phyloP scores from a whole-genome alignment of 1,140 invertebrate species.

The Cydia amplana region DNA sequence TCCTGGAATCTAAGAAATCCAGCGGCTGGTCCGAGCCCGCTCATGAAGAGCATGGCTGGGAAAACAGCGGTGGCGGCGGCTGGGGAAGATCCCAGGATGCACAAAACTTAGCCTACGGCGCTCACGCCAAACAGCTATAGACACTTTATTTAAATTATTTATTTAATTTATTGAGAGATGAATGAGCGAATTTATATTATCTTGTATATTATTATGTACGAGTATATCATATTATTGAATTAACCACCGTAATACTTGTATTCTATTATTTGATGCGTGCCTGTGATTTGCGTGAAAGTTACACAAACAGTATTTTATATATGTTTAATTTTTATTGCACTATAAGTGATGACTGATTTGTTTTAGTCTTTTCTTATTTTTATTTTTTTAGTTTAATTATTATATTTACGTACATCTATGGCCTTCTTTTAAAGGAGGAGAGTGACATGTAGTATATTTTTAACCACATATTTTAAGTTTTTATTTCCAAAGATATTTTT shows the following conservation, averaged over 20 bases:
- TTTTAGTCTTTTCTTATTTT: constrained; percentile 14
- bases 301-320: constrained; percentile 30
- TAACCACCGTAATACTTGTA: constrained; percentile 44
- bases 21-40: constrained; percentile 85
- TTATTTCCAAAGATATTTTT: constrained; percentile 64
- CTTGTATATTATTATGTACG: too few species aligned
- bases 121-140: constrained; percentile 75
- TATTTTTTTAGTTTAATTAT: constrained; percentile 25
- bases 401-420: constrained; percentile 17
- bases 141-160: constrained; percentile 33
- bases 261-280: constrained; percentile 32
- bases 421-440: constrained; percentile 23
- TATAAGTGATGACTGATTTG: constrained; percentile 28
- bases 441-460: constrained; percentile 33
- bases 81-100: constrained; percentile 81
- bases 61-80: constrained; percentile 73
- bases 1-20: constrained; percentile 86
- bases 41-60: constrained; percentile 79
- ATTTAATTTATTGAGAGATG: constrained; percentile 32
- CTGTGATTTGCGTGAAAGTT: constrained; percentile 24
- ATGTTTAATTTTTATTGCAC: constrained; percentile 16
- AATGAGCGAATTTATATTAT: constrained; percentile 10
- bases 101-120: constrained; percentile 83
- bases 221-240: not conserved
- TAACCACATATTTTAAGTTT: constrained; percentile 65